These are phyloP conservation scores for Rachycentron canadum DNA, from an alignment of 2,797 vertebrate species.

Conservation along the genomic window DNA sequence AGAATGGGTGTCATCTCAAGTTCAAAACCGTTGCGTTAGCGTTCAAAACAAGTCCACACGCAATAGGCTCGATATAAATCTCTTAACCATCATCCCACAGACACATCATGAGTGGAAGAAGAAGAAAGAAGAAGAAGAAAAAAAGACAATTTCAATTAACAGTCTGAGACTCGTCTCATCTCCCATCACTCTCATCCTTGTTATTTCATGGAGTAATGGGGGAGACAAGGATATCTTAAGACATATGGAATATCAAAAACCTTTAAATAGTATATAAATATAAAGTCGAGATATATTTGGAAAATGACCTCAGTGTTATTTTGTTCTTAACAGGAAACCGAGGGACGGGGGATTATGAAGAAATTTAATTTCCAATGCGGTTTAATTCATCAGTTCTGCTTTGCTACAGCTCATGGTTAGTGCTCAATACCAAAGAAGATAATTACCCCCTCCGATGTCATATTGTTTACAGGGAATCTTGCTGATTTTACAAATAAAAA, in stretches of 20 bases:
- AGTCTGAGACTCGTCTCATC: background rate
- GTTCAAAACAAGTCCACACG: constrained; percentile 5
- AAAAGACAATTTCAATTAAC: background rate
- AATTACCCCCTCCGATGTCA: constrained; percentile 22
- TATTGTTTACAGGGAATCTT: background rate
- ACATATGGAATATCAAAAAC: background rate
- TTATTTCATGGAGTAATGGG: background rate
- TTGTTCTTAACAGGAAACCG: constrained; percentile 22
- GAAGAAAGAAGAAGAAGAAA: constrained; percentile 6
- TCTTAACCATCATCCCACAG: constrained; percentile 15
- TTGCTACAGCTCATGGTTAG: constrained; percentile 4
- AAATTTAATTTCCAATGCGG: too few species aligned
- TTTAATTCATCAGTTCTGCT: too few species aligned
- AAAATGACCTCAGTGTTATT: background rate
- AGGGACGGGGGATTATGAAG: too few species aligned
- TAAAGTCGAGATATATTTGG: background rate
- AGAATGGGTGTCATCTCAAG: background rate
- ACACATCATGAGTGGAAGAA: background rate
- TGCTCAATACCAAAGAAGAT: background rate
- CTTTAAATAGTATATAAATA: too few species aligned
- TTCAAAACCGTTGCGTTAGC: background rate
- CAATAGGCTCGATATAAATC: constrained; percentile 2
- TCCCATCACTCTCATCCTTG: background rate
- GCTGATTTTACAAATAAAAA: background rate
- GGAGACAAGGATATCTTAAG: background rate